These are phyloP conservation scores for Lacerta bilineata DNA, from an alignment of 2,797 vertebrate species.

Conservation along the genomic window DNA sequence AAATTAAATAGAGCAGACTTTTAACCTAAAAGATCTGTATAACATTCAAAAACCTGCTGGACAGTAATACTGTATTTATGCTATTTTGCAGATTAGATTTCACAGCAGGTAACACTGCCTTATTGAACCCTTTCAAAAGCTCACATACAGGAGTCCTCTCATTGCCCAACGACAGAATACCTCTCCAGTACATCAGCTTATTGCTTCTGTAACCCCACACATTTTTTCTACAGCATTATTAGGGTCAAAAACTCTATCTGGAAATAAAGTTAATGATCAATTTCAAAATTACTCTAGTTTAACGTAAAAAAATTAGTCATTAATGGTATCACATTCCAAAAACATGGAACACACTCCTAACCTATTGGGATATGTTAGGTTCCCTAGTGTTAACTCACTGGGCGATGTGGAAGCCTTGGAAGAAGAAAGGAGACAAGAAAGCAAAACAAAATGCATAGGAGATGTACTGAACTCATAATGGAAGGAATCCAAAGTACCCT, in stretches of 20 bases:
- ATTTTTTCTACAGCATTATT: neutral
- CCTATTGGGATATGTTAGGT: neutral
- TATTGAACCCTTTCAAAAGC: neutral
- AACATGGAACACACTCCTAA: neutral
- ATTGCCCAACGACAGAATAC: neutral
- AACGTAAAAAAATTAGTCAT: neutral
- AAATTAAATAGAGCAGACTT: neutral
- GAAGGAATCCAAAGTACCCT: too few species aligned
- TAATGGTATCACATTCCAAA: neutral
- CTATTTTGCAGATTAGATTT: neutral
- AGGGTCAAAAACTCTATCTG: neutral
- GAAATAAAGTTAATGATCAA: neutral
- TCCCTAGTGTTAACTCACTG: neutral
- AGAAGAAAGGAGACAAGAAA: neutral
- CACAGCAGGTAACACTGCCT: too few species aligned
- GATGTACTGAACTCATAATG: neutral
- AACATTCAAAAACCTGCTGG: neutral
- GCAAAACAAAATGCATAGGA: neutral
- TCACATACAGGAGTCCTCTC: neutral
- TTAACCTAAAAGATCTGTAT: neutral
- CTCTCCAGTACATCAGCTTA: neutral
- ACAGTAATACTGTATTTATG: neutral
- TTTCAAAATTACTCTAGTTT: neutral
- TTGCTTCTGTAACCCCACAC: neutral
- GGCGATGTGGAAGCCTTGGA: neutral